Base-by-base conservation (phyloP, 2,888 invertebrate genomes). In the Prosopocoilus inquinatus region DNA sequence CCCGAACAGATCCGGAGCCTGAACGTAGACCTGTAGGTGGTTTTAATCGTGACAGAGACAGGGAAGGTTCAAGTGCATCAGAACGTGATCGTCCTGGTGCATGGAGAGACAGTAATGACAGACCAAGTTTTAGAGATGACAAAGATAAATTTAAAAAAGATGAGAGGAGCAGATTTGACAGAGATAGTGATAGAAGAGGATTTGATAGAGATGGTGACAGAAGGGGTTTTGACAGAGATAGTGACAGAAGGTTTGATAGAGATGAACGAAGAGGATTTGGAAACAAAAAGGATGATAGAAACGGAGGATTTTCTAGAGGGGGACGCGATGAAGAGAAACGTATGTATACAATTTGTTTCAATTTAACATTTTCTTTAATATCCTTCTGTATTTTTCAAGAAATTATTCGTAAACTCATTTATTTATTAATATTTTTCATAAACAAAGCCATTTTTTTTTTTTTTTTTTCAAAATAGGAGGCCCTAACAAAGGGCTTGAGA, bases 1-100 rank as follows among this genome's bases (percentile, higher is more conserved):
- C 87, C 34, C 80, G 87, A 28, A 81, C 81, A 2, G 80, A 80
- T 60, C 75, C 79, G 46, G 57, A 53, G 2, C 48, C 55, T 20
- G 57, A 58, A 28, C 55, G 55, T 41, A 55, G 63, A 53, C 63
- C 72, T 9, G 69, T 73, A 33, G 67, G 67, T 54, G 64, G 61
- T 34, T 68, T 67, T 53, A 65, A 53, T 16, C 61, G 70, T 65
- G 75, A 75, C 34, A 75, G 81, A 28, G 80, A 80, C 13, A 50
- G 60, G 50, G 75, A 75, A 33, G 73, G 74, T 45, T 72, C 70
- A 12, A 74, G 8, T 52, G 54, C 50, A 49, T 13, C 11, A 53
- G 53, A 50, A 58, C 63, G 11, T 59, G 64, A 11, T 58, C 50
- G 7, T 66, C 46, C 55, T 32, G 61, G 60, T 52, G 52, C 76